These are phyloP conservation scores for Philopedon plagiatum DNA, from an alignment of 2,888 invertebrate genomes.

Conservation along the genomic window DNA sequence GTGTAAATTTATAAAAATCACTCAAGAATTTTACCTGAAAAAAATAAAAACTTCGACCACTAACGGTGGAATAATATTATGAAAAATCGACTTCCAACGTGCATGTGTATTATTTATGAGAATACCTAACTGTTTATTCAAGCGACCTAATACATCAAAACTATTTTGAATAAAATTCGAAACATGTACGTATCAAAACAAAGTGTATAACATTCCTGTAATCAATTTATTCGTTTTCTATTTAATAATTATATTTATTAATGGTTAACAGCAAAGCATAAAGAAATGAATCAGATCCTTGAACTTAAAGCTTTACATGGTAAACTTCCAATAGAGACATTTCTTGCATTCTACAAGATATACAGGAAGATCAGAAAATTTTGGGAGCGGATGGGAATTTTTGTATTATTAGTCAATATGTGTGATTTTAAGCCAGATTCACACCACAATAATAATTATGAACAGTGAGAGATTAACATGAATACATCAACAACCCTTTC, in stretches of 20 bases:
- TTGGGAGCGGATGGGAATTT: not conserved
- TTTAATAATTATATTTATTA: slow-evolving; percentile 36
- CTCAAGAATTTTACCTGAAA: not conserved
- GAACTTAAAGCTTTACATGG: slow-evolving; percentile 44
- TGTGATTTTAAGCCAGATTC: no score
- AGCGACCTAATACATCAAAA: slow-evolving; percentile 39
- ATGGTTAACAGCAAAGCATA: slow-evolving; percentile 30
- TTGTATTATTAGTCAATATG: not conserved
- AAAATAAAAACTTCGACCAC: not conserved
- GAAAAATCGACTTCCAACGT: slow-evolving; percentile 29
- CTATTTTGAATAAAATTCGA: slow-evolving; percentile 34
- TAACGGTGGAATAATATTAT: slow-evolving; percentile 27
- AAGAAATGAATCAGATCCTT: slow-evolving; percentile 45
- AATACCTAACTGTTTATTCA: slow-evolving; percentile 43
- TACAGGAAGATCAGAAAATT: not conserved
- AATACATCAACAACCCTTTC: no score
- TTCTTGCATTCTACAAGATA: slow-evolving; percentile 23
- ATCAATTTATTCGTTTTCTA: slow-evolving; percentile 17
- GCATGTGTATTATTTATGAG: slow-evolving; percentile 40
- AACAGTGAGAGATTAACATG: no score
- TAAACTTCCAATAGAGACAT: slow-evolving; percentile 41
- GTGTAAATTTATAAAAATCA: not conserved
- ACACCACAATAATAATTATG: no score
- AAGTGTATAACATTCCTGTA: slow-evolving; percentile 37
- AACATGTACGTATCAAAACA: slow-evolving; percentile 27